A percentile compares a stretch with the other conserved stretches of the same genome.
These are phyloP conservation scores for Plestiodon gilberti DNA, from an alignment of 2,113 vertebrate species.

Conservation along the genomic window DNA sequence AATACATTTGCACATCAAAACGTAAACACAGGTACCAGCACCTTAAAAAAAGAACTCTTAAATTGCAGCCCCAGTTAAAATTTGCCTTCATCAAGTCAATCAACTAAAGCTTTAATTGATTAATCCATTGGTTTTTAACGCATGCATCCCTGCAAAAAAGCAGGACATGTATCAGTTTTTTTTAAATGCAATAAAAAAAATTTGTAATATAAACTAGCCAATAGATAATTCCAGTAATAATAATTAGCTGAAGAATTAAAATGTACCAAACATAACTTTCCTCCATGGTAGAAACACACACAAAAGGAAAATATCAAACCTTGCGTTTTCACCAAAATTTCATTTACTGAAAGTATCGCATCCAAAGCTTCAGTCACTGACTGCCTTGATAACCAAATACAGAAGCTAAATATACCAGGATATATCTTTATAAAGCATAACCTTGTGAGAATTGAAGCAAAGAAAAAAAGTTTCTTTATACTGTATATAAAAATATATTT, in stretches of 20 bases:
- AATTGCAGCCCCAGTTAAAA: background rate
- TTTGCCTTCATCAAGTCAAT: background rate
- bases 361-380: background rate
- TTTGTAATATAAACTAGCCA: constrained; percentile 29
- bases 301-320: background rate
- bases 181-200: background rate
- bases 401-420: background rate
- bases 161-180: background rate
- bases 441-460: background rate
- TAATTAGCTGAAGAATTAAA: background rate
- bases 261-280: background rate
- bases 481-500: too few species aligned
- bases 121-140: background rate
- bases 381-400: background rate
- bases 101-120: background rate
- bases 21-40: background rate
- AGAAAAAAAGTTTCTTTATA: too few species aligned
- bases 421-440: background rate
- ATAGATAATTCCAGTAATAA: background rate
- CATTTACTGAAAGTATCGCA: background rate
- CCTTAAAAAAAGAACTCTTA: background rate
- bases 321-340: background rate
- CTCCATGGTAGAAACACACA: background rate
- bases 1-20: background rate
- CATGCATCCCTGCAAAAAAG: background rate